These are phyloP conservation scores for Actinia tenebrosa DNA, from an alignment of 64 coral and sea anemone genomes.

Conservation along the genomic window DNA sequence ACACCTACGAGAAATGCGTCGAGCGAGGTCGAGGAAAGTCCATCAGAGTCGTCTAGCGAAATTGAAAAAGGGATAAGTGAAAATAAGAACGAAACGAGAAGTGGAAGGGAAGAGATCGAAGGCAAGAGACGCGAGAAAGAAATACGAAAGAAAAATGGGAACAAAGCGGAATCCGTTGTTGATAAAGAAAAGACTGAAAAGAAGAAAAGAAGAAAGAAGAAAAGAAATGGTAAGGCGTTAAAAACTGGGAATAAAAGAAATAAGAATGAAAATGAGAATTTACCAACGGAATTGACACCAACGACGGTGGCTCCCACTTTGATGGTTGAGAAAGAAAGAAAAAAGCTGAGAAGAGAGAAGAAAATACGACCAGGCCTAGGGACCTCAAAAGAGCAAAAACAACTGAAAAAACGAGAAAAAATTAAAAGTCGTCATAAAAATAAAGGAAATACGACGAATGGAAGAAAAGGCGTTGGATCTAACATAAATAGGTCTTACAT, in stretches of 20 bases:
- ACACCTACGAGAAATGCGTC: not conserved
- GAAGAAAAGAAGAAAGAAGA: constrained; percentile 17
- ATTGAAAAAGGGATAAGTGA: not conserved
- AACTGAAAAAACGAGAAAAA: not conserved
- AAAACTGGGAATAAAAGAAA: not conserved
- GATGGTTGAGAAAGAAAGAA: constrained; percentile 3
- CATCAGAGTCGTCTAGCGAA: not conserved
- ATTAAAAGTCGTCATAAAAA: not conserved
- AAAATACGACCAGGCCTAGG: not conserved
- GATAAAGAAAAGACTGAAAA: constrained; percentile 9
- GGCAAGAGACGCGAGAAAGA: not conserved
- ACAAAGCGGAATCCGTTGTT: not conserved
- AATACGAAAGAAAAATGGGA: not conserved
- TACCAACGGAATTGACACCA: not conserved
- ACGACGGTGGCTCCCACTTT: not conserved
- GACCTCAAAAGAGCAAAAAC: not conserved
- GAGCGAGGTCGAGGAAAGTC: not conserved
- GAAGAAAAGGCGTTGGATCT: not conserved
- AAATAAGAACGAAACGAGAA: not conserved
- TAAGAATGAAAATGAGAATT: not conserved
- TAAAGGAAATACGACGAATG: not conserved
- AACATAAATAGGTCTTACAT: not conserved
- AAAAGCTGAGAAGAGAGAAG: not conserved
- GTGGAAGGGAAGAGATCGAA: not conserved
- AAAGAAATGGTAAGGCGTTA: not conserved